Base-by-base conservation (phyloP, 2,113 vertebrate species). In the Pygoscelis adeliae region DNA sequence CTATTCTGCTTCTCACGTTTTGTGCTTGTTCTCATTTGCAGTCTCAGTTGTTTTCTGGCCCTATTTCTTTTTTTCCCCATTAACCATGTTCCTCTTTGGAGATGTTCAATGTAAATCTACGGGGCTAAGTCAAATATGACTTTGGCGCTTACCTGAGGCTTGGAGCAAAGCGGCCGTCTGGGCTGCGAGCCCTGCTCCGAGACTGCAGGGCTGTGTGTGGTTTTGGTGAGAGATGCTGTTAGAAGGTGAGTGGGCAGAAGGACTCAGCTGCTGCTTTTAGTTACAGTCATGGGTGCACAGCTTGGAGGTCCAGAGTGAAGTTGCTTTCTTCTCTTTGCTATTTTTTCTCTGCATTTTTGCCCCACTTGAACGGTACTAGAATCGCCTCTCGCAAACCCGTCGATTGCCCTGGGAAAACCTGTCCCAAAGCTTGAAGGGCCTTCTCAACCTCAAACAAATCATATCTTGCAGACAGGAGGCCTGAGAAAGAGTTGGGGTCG, bases 301-400 rank as follows among this genome's bases (percentile, higher is more conserved):
- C 2, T 1, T 59, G 55, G 22, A 70, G 34, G 14, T 82, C 49
- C 32, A 53, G 32, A 70, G 52, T 15, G 32, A 73, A 47, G 46
- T 2, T 53, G 38, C 11, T 65, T 81, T 77, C 17, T 82, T 53
- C 34, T 32, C 26, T 61, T 26, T 55, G 4, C 7, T 66, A 2
- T 26, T 89, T 77, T 79, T 78, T 11, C 16, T 56, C 36, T 78
- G 6, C 2, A 14, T 87, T 84, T 95, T 87, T 84, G 47, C 58
- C 17, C 8, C 9, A 9, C 21, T 63, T 70, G 72, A 40, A 25
- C 5, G 5, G 5, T 50, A 49, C 27, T 38, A 36, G 53, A 70
- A 32, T 77, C 0, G 0, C 65, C 58, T 67, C 40, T 86, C 0
- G 0, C 38, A 79, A 85, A 61, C 17, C 32, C 20, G 4, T 50